Conservation (phyloP, 1,140 invertebrate genomes). For the Atta texana region DNA sequence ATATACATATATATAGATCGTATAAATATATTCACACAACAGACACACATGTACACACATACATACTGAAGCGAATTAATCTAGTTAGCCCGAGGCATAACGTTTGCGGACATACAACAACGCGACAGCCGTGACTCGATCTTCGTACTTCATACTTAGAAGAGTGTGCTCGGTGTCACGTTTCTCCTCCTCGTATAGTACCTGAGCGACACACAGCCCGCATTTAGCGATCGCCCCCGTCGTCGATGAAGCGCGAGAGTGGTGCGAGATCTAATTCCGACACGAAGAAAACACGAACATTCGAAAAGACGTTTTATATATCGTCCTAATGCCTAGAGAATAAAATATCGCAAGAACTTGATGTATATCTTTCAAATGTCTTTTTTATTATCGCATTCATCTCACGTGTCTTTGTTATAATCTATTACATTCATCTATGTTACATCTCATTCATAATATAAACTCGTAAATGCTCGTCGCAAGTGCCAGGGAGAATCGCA, state of each 20-base stretch:
- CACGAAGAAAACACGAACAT: not conserved
- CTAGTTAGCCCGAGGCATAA: conserved; percentile 44
- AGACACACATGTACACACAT: not conserved
- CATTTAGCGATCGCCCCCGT: conserved; percentile 14
- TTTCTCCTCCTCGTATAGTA: conserved; percentile 58
- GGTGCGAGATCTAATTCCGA: not conserved
- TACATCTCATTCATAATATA: not conserved
- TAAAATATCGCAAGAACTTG: not conserved
- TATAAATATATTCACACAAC: not conserved
- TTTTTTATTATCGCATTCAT: not conserved
- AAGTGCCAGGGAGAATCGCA: not conserved
- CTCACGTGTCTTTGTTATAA: not conserved
- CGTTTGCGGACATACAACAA: conserved; percentile 26
- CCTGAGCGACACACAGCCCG: conserved; percentile 53
- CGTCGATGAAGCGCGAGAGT: conserved; percentile 18
- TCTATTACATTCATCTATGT: not conserved
- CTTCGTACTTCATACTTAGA: conserved; percentile 41
- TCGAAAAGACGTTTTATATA: not conserved
- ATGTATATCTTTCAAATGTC: not conserved
- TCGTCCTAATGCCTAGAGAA: not conserved
- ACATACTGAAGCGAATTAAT: conserved; percentile 39
- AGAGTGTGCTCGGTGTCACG: conserved; percentile 35
- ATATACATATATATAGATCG: conserved; percentile 1
- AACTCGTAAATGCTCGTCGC: not conserved
- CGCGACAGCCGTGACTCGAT: conserved; percentile 49